Evolutionary conservation across 2,888 invertebrate species (phyloP).

Genomic region (Gisinianus flammeolus): DNA sequence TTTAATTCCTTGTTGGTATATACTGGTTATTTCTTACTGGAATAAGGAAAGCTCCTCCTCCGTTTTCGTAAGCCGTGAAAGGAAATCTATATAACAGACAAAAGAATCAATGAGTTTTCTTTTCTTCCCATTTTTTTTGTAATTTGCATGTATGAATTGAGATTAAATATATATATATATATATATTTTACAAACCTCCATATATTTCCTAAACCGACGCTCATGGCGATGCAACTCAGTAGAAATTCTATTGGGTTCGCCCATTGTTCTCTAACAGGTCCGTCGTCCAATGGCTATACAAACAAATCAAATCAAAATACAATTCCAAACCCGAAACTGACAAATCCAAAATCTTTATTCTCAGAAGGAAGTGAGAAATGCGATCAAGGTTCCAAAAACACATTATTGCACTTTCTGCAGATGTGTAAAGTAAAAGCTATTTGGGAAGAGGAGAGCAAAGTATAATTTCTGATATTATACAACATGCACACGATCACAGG

Average conservation of each 20-base stretch:
- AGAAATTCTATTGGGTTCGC: conserved; percentile 70
- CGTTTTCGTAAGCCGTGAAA: not conserved
- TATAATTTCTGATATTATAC: no score
- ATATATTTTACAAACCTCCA: not conserved
- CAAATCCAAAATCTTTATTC: no score
- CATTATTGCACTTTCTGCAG: no score
- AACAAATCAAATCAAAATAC: no score
- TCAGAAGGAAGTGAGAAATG: no score
- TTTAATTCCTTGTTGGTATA: not conserved
- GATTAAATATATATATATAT: not conserved
- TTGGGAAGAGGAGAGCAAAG: no score
- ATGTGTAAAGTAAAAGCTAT: no score
- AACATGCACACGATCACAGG: no score
- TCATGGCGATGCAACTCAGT: conserved; percentile 74
- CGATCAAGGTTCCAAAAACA: no score
- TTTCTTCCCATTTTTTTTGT: not conserved
- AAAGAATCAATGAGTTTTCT: no score
- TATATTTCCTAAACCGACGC: conserved; percentile 69
- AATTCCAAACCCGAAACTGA: no score
- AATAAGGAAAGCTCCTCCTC: conserved; percentile 67
- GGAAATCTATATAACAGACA: not conserved
- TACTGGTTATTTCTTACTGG: conserved; percentile 61
- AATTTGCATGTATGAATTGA: not conserved
- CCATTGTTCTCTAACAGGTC: conserved; percentile 63
- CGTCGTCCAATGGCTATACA: not conserved